Conservation (phyloP, 2,113 vertebrate species). For the Oriolus oriolus region DNA sequence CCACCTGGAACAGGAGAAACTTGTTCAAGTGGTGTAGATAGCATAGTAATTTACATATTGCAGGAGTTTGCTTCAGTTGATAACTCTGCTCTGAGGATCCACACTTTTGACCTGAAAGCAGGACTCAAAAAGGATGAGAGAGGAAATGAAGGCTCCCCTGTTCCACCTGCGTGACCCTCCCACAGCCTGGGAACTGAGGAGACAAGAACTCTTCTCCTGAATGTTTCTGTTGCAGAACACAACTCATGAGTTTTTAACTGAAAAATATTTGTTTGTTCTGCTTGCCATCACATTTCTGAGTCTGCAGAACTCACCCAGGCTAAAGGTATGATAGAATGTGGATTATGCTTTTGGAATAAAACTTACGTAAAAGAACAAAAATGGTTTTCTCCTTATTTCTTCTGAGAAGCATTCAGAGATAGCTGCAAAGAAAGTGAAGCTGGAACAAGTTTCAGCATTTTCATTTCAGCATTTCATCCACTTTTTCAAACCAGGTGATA, state of each 20-base stretch:
- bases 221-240: neutral
- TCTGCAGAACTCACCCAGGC: neutral
- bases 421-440: neutral
- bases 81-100: neutral
- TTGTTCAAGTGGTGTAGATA: neutral
- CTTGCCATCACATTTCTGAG: neutral
- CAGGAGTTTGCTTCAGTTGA: neutral
- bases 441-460: neutral
- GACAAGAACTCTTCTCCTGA: neutral
- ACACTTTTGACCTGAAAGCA: neutral
- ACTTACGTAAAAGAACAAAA: neutral
- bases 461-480: neutral
- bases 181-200: neutral
- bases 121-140: neutral
- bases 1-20: neutral
- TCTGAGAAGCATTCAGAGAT: neutral
- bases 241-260: neutral
- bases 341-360: neutral
- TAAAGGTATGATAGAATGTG: neutral
- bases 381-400: neutral
- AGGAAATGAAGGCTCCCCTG: neutral
- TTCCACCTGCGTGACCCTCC: neutral
- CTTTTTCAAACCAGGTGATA: neutral
- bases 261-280: neutral
- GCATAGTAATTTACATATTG: neutral